Percentiles rank a stretch among this genome's conserved stretches.
phyloP scores from a whole-genome alignment of 2,113 vertebrate species.

The Lepidothrix coronata region DNA sequence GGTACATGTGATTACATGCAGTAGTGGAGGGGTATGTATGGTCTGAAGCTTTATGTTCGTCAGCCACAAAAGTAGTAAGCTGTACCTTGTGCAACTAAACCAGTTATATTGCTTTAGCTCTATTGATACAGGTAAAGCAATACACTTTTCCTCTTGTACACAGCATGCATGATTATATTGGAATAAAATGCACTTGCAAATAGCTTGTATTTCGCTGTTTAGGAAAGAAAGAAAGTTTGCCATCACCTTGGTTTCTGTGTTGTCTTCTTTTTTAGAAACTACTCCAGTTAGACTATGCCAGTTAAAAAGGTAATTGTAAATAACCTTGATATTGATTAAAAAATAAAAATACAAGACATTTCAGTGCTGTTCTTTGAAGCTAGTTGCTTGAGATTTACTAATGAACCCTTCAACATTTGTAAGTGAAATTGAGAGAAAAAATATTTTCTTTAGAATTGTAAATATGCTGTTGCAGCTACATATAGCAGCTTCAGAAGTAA shows the following conservation, averaged over 20 bases:
- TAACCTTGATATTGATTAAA: neutral
- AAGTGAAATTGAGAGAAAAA: neutral
- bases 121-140: neutral
- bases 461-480: neutral
- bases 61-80: neutral
- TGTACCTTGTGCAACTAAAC: neutral
- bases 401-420: neutral
- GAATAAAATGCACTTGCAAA: neutral
- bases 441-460: neutral
- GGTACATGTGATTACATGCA: neutral
- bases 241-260: neutral
- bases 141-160: neutral
- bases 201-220: neutral
- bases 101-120: neutral
- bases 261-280: neutral
- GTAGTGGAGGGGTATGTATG: neutral
- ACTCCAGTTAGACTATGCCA: neutral
- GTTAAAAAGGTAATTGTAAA: neutral
- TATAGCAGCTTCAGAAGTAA: neutral
- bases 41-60: neutral
- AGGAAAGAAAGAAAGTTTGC: neutral
- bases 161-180: neutral
- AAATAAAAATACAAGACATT: neutral
- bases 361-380: neutral
- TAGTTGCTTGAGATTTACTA: neutral